phyloP scores from a whole-genome alignment of 37 sponge, comb jelly and placozoan genomes.

The Cliona cf. orientalis region DNA sequence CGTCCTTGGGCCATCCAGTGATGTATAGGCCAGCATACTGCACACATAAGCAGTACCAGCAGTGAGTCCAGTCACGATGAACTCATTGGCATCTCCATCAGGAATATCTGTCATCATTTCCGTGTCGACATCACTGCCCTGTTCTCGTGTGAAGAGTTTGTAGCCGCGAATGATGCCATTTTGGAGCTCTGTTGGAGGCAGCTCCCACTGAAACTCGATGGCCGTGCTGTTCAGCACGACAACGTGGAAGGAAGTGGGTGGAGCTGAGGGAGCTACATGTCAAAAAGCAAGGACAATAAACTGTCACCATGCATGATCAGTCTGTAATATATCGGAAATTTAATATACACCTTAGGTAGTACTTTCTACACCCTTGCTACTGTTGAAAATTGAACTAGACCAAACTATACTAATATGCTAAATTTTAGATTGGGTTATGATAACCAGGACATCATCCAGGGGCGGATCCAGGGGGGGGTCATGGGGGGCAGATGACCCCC shows the following conservation, averaged over 20 bases:
- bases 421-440: no score
- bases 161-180: constrained; percentile 40
- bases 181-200: not conserved
- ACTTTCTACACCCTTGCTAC: no score
- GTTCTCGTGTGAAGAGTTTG: not conserved
- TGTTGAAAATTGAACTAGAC: no score
- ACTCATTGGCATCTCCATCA: not conserved
- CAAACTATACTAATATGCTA: no score
- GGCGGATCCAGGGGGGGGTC: no score
- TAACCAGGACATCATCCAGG: no score
- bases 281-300: not conserved
- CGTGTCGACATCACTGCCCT: not conserved
- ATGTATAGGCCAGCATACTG: constrained; percentile 37
- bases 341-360: no score
- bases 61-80: constrained; percentile 1
- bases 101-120: constrained; percentile 1
- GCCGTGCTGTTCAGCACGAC: constrained; percentile 45
- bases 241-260: constrained; percentile 30
- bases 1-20: constrained; percentile 27
- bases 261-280: constrained; percentile 19
- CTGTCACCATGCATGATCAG: no score
- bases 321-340: no score
- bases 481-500: no score
- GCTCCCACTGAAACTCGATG: constrained; percentile 16
- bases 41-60: constrained; percentile 14